Conservation (phyloP, 2,113 vertebrate species). For the Grallaria varia region DNA sequence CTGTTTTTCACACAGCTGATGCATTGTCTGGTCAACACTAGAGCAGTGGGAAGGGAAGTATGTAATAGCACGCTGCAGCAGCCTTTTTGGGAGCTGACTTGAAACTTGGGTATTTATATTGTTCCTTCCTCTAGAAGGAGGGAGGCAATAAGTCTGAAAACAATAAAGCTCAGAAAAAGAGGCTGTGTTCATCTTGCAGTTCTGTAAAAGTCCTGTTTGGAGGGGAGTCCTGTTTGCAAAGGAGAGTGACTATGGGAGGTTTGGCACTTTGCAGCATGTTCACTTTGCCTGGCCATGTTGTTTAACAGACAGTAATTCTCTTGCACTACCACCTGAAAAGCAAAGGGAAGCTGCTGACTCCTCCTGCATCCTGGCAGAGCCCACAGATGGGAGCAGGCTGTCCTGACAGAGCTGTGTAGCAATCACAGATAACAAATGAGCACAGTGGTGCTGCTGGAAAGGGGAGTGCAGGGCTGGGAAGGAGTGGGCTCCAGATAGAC, state of each 20-base stretch:
- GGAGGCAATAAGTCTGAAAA: neutral
- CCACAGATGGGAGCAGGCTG: neutral
- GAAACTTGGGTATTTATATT: neutral
- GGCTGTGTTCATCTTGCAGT: neutral
- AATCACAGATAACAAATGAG: conserved; percentile 22
- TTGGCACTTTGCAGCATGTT: neutral
- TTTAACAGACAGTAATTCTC: neutral
- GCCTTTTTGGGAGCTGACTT: neutral
- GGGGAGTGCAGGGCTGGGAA: neutral
- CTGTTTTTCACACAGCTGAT: neutral
- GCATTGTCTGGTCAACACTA: neutral
- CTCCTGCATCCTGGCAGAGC: neutral
- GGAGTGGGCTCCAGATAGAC: neutral
- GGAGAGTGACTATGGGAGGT: neutral
- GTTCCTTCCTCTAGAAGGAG: neutral
- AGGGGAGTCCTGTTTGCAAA: no score
- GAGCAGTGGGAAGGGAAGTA: neutral
- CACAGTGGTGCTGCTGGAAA: neutral
- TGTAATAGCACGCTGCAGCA: neutral
- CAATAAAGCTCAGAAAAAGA: neutral
- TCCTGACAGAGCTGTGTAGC: neutral
- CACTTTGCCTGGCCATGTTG: neutral
- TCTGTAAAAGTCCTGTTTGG: neutral
- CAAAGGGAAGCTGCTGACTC: neutral
- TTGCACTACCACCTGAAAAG: neutral